A percentile compares a stretch with the other conserved stretches of the same genome.
phyloP scores from a whole-genome alignment of 2,113 vertebrate genomes.

The Zootoca vivipara region DNA sequence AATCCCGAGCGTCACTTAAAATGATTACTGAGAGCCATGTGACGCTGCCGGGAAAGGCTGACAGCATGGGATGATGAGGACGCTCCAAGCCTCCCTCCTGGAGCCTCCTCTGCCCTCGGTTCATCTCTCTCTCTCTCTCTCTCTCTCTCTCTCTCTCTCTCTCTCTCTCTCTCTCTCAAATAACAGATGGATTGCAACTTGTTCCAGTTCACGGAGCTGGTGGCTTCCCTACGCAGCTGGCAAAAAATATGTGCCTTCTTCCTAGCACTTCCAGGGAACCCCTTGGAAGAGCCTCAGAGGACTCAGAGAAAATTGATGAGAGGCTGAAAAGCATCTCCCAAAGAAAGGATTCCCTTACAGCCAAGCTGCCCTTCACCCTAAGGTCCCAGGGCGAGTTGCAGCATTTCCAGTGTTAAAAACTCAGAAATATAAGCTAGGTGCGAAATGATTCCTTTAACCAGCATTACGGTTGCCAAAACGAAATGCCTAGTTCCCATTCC shows the following conservation, averaged over 20 bases:
- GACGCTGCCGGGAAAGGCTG: neutral
- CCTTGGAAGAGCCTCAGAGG: neutral
- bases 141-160: too few relatives aligned
- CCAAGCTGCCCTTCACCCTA: too few relatives aligned
- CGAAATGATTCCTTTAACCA: too few relatives aligned
- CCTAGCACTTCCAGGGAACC: neutral
- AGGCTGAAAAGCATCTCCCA: too few relatives aligned
- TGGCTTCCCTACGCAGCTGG: neutral
- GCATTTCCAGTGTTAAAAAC: too few relatives aligned
- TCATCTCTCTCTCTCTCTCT: neutral
- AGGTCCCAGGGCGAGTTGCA: too few relatives aligned
- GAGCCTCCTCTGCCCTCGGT: neutral
- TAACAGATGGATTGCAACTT: neutral
- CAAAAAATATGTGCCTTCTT: neutral
- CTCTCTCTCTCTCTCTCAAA: neutral
- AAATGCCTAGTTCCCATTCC: too few relatives aligned
- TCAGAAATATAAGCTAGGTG: too few relatives aligned
- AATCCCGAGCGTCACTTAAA: conserved; percentile 47
- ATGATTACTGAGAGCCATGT: conserved; percentile 20
- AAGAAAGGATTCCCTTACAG: neutral
- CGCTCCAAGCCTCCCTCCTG: neutral
- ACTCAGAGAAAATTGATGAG: neutral
- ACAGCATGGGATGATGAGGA: neutral
- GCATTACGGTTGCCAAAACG: too few relatives aligned
- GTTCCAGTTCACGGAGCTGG: neutral